Evolutionary conservation across 1,140 invertebrate genomes (phyloP), one percentile per base, ranked within the genome.

Genomic region (Drosophila kurseongensis): DNA sequence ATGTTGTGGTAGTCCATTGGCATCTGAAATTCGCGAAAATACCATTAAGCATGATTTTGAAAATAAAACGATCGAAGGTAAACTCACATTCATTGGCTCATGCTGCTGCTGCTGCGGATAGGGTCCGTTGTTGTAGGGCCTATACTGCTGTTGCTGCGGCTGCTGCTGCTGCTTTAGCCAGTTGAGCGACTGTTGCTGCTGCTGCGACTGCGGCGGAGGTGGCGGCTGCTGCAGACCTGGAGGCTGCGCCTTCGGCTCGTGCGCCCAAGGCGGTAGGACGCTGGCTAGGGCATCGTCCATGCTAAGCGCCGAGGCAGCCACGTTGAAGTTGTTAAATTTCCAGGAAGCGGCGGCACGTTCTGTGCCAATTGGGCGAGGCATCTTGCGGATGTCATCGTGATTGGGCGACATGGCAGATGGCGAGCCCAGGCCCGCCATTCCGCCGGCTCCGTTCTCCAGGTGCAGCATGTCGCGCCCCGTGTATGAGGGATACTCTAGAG

Each of bases 361-460:
- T 0, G 95, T 96, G 76, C 96, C 96, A 80, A 97, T 97, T 16
- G 96, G 96, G 7, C 95, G 94, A 32, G 95, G 95, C 75, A 95
- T 94, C 84, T 96, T 96, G 42, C 96, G 94, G 77, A 96, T 95
- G 81, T 96, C 95, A 61, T 94, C 84, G 48, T 93, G 93, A 50
- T 94, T 94, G 1, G 95, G 94, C 41, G 95, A 95, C 93, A 95
- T 94, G 29, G 94, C 93, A n/a, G 95, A 94, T 47, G 95, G 95
- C 38, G 92, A 92, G 18, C 77, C 73, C 32, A 88, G 47, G 40
- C 68, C 83, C n/a, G 76, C 78, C 76, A 86, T 66, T 36, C 65
- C 62, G 40, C 41, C 66, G 18, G 74, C 75, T 47, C 86, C 90
- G 55, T 92, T 92, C 36, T 92, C 91, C 62, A 92, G 67, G 66